These are phyloP conservation scores for Calameuta idolon DNA, from an alignment of 2,888 invertebrate genomes.

Conservation along the genomic window DNA sequence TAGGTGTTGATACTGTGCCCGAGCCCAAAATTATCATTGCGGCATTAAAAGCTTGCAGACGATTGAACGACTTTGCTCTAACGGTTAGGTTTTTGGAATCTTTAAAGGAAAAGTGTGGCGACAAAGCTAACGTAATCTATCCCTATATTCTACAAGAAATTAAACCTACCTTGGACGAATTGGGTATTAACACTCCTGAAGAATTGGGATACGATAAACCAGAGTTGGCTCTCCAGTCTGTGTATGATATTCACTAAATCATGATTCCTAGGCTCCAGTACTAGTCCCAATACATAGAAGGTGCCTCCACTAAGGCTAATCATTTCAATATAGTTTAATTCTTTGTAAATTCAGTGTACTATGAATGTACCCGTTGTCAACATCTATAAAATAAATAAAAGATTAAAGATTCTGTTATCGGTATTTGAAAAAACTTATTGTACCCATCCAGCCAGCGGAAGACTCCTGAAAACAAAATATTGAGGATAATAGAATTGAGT, in stretches of 20 bases:
- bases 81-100: constrained; percentile 94
- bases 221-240: constrained; percentile 85
- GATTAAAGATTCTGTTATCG: not conserved
- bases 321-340: constrained; percentile 12
- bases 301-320: constrained; percentile 12
- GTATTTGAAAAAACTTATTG: not conserved
- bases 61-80: constrained; percentile 93
- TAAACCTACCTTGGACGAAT: constrained; percentile 89
- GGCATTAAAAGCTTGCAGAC: constrained; percentile 89
- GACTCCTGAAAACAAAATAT: not conserved
- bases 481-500: constrained; percentile 23
- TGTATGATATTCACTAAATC: constrained; percentile 74
- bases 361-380: constrained; percentile 20
- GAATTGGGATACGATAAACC: constrained; percentile 98
- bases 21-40: constrained; percentile 91
- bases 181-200: constrained; percentile 94
- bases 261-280: constrained; percentile 1
- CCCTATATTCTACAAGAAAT: constrained; percentile 92
- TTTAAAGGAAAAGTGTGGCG: constrained; percentile 89
- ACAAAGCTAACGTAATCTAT: constrained; percentile 80
- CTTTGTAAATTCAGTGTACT: constrained; percentile 14
- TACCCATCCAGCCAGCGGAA: not conserved
- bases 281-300: constrained; percentile 28
- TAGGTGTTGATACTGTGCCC: constrained; percentile 91
- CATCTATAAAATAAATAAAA: not conserved